phyloP scores from a whole-genome alignment of 2,113 vertebrate species.

The Galbula dea region DNA sequence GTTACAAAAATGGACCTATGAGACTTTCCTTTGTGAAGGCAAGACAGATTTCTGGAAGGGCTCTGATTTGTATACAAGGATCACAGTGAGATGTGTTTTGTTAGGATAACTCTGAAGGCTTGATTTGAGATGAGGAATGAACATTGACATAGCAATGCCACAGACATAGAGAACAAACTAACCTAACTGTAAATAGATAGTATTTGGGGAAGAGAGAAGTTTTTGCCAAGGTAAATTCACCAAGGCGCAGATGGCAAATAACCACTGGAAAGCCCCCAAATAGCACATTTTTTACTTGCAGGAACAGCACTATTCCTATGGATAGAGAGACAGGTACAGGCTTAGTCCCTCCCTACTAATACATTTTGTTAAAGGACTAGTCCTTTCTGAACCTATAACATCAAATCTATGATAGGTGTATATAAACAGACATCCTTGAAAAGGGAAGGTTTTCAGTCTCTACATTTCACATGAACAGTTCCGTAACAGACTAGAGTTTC shows the following conservation, averaged over 20 bases:
- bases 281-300: background rate
- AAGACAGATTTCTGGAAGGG: background rate
- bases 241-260: background rate
- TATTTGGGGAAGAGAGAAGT: background rate
- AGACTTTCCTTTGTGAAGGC: background rate
- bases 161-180: background rate
- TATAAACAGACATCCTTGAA: background rate
- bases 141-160: background rate
- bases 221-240: background rate
- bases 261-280: background rate
- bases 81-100: background rate
- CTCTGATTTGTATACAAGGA: background rate
- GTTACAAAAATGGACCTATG: background rate
- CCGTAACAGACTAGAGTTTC: background rate
- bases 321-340: background rate
- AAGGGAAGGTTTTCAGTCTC: background rate
- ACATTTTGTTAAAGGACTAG: background rate
- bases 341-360: background rate
- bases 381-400: background rate
- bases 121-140: background rate
- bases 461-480: background rate
- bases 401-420: background rate
- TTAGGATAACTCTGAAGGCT: background rate
- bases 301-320: background rate
- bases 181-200: background rate